These are phyloP conservation scores for Tretioscincus oriximinensis DNA, from an alignment of 2,113 vertebrate genomes.

Conservation along the genomic window DNA sequence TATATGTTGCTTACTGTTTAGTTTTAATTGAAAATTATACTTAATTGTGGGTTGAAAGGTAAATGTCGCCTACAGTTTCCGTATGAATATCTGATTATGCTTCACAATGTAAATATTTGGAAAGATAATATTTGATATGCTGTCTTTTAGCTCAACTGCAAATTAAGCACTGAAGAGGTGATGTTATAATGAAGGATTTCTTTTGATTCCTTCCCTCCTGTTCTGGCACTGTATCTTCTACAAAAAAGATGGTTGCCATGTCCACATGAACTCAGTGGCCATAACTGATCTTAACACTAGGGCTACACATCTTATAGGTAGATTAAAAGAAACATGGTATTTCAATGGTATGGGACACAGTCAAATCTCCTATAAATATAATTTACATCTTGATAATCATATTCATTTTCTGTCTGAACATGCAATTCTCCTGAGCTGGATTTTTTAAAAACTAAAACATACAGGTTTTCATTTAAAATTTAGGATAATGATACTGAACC, in stretches of 20 bases:
- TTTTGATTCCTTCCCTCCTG: too few relatives aligned
- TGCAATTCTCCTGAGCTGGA: too few relatives aligned
- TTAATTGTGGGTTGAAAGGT: background rate
- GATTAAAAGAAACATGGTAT: background rate
- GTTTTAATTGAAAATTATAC: constrained; percentile 8
- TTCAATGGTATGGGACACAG: background rate
- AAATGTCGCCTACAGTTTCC: background rate
- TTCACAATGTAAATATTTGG: background rate
- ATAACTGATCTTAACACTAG: too few relatives aligned
- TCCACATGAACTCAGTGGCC: too few relatives aligned
- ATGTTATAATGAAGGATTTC: too few relatives aligned
- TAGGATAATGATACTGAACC: too few relatives aligned
- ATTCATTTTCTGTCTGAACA: background rate
- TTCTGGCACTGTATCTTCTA: too few relatives aligned
- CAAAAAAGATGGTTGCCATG: too few relatives aligned
- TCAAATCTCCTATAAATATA: background rate
- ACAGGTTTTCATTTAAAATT: too few relatives aligned
- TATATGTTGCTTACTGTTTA: background rate
- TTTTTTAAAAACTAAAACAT: too few relatives aligned
- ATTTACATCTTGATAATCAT: background rate
- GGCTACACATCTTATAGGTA: background rate
- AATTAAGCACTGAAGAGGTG: background rate
- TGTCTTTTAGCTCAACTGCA: background rate
- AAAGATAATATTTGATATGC: background rate
- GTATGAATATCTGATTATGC: background rate